Evolutionary conservation across 2,888 invertebrate species (phyloP), one percentile per base, ranked within the genome.

Genomic region (Drosophila ezoana): DNA sequence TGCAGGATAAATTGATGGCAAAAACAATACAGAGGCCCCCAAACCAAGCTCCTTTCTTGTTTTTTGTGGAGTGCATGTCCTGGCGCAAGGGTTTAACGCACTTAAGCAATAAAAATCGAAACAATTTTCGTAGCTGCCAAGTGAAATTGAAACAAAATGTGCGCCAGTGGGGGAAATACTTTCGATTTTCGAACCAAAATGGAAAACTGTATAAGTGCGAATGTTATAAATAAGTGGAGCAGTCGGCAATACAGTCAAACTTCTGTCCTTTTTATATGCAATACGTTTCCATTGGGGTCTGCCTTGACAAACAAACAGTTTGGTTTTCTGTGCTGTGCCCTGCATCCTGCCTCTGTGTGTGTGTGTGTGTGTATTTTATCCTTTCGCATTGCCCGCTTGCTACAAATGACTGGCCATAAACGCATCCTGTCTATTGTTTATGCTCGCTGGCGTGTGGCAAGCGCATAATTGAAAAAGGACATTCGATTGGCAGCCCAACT

Each of bases 31-130:
- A 59, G 51, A 38, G 51, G 37, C 51, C 51, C 57, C 44, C 47
- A 41, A 38, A 11, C n/a, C 18, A 14, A 4, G 37, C 51, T 38
- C 38, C 6, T 16, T 11, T 43, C 32, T 18, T 41, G 20, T 52
- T 11, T 48, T 35, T 38, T 40, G 14, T 44, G 63, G 65, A 72
- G 68, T 78, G 79, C 81, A 78, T 73, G 72, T 68, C 61, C 51
- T 60, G 79, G 73, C 73, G 81, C 76, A 86, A 86, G 85, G 84
- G 87, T 73, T 87, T 86, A 87, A 87, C 87, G 87, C 87, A 87
- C 86, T 87, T 87, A 85, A 87, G 87, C 84, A 86, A 86, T 87
- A 87, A 87, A 85, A 87, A 85, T 87, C 85, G 87, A 83, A 87
- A 87, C 82, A 84, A 87, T 86, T 86, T 84, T 81, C 86, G 77